Conservation (phyloP, 2,888 invertebrate species). For the Dasypogon diadema region DNA sequence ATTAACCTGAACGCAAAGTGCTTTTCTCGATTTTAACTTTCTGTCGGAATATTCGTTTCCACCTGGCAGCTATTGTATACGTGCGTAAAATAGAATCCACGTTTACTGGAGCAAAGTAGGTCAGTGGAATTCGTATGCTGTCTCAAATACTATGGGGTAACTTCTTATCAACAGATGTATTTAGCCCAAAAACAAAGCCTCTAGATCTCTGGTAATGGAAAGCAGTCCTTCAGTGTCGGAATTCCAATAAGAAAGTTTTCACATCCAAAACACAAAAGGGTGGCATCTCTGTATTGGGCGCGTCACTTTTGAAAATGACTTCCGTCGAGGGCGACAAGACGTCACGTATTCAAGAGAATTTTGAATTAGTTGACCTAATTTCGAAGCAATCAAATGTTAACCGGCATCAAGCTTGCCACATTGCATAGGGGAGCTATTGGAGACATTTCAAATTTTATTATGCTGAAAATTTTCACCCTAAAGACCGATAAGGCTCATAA, state of each 20-base stretch:
- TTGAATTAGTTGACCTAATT: constrained; percentile 42
- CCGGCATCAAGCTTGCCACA: neutral
- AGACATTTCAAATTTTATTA: constrained; percentile 1
- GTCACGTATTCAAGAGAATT: constrained; percentile 36
- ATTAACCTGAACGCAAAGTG: constrained; percentile 30
- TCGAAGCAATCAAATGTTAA: constrained; percentile 34
- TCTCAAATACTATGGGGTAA: neutral
- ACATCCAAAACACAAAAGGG: neutral
- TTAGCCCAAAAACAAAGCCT: constrained; percentile 28
- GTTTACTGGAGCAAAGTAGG: constrained; percentile 3
- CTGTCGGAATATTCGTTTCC: constrained; percentile 6
- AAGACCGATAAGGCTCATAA: neutral
- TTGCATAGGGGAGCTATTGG: neutral
- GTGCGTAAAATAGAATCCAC: constrained; percentile 32
- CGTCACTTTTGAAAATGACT: neutral
- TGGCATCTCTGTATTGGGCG: neutral
- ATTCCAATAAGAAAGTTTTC: constrained; percentile 34
- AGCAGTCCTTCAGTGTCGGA: neutral
- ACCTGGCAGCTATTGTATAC: constrained; percentile 31
- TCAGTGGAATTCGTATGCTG: neutral
- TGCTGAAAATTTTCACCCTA: neutral
- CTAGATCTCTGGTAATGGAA: neutral
- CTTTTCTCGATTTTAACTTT: constrained; percentile 29
- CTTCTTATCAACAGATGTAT: constrained; percentile 39
- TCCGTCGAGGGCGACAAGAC: neutral